Evolutionary conservation across 2,888 invertebrate species (phyloP).

Genomic region (Athalia rosae): DNA sequence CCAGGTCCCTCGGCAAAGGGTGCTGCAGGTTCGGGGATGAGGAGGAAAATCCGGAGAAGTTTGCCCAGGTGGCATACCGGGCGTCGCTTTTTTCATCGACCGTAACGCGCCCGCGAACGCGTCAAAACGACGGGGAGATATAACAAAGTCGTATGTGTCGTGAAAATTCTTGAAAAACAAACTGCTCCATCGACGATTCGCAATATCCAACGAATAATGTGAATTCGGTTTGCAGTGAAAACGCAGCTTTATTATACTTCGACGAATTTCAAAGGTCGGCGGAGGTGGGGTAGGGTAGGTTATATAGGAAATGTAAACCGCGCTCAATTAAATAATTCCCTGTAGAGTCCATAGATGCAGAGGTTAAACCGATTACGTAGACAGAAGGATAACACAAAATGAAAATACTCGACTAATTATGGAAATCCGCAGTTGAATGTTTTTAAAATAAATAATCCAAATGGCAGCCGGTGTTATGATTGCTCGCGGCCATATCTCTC

Average conservation of each 20-base stretch:
- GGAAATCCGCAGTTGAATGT: constrained; percentile 41
- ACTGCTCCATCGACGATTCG: no score
- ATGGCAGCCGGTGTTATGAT: constrained; percentile 35
- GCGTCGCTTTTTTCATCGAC: no score
- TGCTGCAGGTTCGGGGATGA: background rate
- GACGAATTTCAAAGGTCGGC: no score
- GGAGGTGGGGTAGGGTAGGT: no score
- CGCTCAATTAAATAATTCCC: background rate
- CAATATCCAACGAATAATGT: no score
- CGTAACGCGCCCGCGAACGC: no score
- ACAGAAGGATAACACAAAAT: constrained; percentile 50
- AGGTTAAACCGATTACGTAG: constrained; percentile 48
- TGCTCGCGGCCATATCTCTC: constrained; percentile 27
- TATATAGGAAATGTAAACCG: constrained; percentile 4
- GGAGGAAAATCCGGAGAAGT: background rate
- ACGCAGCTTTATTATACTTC: no score
- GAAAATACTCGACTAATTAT: constrained; percentile 54
- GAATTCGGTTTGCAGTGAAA: no score
- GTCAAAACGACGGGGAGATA: no score
- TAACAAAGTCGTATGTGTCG: no score
- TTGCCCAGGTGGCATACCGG: background rate
- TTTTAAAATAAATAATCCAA: constrained; percentile 41
- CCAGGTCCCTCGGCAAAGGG: constrained; percentile 30
- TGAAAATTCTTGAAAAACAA: no score
- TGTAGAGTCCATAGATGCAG: background rate